Evolutionary conservation across 1,140 invertebrate genomes (phyloP).

Genomic region (Atta colombica): DNA sequence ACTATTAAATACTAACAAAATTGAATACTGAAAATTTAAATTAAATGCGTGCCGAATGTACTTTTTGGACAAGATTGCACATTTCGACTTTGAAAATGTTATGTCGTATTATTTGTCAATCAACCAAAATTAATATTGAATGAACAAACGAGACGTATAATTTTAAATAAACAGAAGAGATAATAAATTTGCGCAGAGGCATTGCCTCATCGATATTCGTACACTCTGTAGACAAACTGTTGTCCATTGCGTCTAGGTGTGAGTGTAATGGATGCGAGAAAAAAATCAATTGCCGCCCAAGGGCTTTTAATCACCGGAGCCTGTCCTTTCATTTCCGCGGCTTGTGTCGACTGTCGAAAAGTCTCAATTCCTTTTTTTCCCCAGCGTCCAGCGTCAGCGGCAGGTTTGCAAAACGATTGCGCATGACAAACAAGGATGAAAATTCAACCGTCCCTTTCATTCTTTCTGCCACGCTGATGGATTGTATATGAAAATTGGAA

Average conservation of each 20-base stretch:
- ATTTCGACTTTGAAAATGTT: background rate
- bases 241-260: conserved; percentile 4
- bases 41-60: background rate
- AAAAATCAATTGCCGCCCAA: conserved; percentile 78
- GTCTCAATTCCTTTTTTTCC: conserved; percentile 32
- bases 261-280: conserved; percentile 62
- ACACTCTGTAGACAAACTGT: conserved; percentile 44
- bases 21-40: background rate
- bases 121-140: conserved; percentile 67
- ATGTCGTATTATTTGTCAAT: conserved; percentile 44
- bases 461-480: background rate
- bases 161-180: no score
- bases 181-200: conserved; percentile 54
- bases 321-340: conserved; percentile 75
- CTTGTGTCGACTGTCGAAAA: conserved; percentile 64
- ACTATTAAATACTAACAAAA: background rate
- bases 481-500: conserved; percentile 22
- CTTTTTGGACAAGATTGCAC: background rate
- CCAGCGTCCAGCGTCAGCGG: conserved; percentile 39
- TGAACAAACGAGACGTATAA: conserved; percentile 13
- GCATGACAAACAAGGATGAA: conserved; percentile 39
- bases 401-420: conserved; percentile 24
- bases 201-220: conserved; percentile 62
- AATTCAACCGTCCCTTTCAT: conserved; percentile 57
- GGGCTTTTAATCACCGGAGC: conserved; percentile 76